Evolutionary conservation across 2,113 vertebrate species (phyloP), one percentile per base, ranked within the genome.

Genomic region (Ceyx margarethae): DNA sequence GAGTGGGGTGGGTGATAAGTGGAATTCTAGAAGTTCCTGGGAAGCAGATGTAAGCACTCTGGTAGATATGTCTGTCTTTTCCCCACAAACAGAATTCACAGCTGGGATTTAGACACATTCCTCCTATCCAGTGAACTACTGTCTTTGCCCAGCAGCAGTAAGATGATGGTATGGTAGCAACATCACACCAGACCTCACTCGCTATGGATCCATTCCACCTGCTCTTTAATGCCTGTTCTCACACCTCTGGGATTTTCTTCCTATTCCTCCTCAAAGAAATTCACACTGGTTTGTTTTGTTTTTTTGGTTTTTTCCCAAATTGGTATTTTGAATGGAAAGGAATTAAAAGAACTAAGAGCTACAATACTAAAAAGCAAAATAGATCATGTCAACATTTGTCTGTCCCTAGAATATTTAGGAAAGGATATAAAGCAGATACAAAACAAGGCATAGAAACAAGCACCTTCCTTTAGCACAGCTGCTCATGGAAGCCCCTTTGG

Each of bases 281-380:
- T 75, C 26, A 58, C 42, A 28, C 25, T 78, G 37, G 37, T 37
- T 37, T 37, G 37, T 9, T 37, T 37, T 37, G 37, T 10, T 37
- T 37, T 37, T 37, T 37, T 9, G 37, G 37, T 81, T 53, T n/a
- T 95, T 91, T 46, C 7, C 64, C 62, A 87, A 68, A 85, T 37
- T 79, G 42, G 17, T 29, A 33, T 92, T 84, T 71, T 85, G 72
- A 93, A 88, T 50, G 31, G 51, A 81, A 84, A 77, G 42, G 72
- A 95, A 94, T 91, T 90, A 92, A 77, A 68, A 91, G 28, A 94
- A 95, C 92, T 91, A 89, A 84, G 61, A 85, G 48, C 37, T 82
- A 79, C 50, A 81, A 85, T 67, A 66, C 58, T 85, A 74, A 67
- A 94, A 89, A 61, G 60, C 46, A 95, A 91, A 93, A 89, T 22